Percentiles rank a stretch among this genome's conserved stretches.
These are phyloP conservation scores for Dynastes tityus DNA, from an alignment of 2,888 invertebrate species.

Conservation along the genomic window DNA sequence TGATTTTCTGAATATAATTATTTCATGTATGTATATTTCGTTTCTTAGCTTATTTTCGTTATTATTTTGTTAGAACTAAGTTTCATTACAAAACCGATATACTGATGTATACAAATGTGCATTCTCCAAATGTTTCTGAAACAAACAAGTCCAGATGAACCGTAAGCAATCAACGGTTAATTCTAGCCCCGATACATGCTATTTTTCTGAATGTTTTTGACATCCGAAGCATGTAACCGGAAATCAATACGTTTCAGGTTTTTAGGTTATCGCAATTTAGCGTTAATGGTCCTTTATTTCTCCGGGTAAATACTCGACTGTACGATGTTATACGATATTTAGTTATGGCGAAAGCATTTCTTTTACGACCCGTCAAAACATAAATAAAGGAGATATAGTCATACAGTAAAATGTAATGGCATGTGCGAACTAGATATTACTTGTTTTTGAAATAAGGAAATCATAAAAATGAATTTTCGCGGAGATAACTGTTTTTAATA, in stretches of 20 bases:
- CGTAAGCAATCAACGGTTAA: neutral
- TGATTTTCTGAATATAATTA: too few relatives aligned
- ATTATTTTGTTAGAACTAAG: too few relatives aligned
- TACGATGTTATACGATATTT: slow-evolving; percentile 7
- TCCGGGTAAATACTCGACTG: slow-evolving; percentile 14
- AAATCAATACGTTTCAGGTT: slow-evolving; percentile 27
- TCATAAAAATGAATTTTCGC: too few relatives aligned
- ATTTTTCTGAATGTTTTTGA: slow-evolving; percentile 25
- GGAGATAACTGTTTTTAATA: too few relatives aligned
- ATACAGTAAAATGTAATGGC: neutral
- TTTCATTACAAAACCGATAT: too few relatives aligned
- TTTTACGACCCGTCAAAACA: neutral
- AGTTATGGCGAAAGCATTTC: slow-evolving; percentile 21
- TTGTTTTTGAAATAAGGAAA: too few relatives aligned
- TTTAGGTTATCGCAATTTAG: slow-evolving; percentile 29
- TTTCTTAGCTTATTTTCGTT: too few relatives aligned
- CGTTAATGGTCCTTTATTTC: slow-evolving; percentile 26
- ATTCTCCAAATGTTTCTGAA: neutral
- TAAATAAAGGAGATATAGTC: slow-evolving; percentile 23
- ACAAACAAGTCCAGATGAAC: neutral
- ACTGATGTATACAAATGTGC: neutral
- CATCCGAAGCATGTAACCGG: neutral
- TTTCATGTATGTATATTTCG: too few relatives aligned
- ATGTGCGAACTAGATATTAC: neutral
- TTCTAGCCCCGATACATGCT: neutral